A percentile compares a stretch with the other conserved stretches of the same genome.
These are phyloP conservation scores for Pteropus alecto DNA, from an alignment of 2,113 vertebrate genomes.

Conservation along the genomic window DNA sequence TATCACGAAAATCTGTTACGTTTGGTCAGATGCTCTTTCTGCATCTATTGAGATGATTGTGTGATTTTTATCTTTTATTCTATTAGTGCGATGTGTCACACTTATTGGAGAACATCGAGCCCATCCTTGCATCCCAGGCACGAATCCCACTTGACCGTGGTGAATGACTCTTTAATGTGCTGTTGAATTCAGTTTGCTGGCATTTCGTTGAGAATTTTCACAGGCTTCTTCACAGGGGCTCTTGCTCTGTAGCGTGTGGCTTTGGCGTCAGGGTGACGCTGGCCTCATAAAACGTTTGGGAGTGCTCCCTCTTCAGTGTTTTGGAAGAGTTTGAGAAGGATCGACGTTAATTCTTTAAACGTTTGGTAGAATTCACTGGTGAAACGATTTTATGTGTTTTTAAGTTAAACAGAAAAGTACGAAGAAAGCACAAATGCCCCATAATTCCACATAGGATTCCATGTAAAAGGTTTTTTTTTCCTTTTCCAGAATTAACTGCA, in stretches of 20 bases:
- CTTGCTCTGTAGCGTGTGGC: background rate
- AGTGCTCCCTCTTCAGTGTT: background rate
- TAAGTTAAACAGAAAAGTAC: background rate
- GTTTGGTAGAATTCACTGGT: background rate
- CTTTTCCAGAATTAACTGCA: no score
- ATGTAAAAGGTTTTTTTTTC: no score
- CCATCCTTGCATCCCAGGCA: no score
- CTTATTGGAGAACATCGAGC: no score
- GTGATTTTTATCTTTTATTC: no score
- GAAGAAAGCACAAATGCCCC: background rate
- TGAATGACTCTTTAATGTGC: no score
- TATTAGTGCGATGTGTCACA: no score
- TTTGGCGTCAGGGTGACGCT: background rate
- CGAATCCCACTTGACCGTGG: no score
- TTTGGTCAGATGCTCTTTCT: background rate
- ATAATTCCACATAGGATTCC: fast-evolving
- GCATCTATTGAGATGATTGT: background rate
- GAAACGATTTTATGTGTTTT: background rate
- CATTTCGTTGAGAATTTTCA: no score
- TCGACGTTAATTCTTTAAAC: background rate
- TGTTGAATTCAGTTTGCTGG: no score
- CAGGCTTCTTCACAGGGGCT: background rate
- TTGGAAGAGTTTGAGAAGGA: background rate
- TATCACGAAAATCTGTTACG: background rate
- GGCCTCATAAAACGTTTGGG: background rate